Evolutionary conservation across 2,888 invertebrate species (phyloP).

Genomic region (Sussaba pulchella): DNA sequence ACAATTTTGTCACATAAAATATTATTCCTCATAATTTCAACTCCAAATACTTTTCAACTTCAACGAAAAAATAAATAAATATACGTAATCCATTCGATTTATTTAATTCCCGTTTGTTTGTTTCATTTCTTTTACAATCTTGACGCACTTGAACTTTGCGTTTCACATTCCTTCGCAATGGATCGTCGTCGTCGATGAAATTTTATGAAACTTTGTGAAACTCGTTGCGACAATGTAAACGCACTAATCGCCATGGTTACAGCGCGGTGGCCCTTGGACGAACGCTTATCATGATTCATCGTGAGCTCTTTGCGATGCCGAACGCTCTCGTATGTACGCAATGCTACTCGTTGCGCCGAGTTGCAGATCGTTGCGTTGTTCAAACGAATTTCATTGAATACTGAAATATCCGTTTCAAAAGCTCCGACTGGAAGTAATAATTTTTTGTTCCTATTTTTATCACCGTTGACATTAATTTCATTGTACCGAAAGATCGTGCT

Average conservation of each 20-base stretch:
- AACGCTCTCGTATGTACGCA: background rate
- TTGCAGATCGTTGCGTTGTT: background rate
- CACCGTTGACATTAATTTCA: too few relatives aligned
- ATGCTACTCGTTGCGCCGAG: background rate
- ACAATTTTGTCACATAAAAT: background rate
- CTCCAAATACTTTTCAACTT: too few relatives aligned
- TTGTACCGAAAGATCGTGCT: too few relatives aligned
- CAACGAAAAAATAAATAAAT: too few relatives aligned
- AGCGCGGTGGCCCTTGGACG: background rate
- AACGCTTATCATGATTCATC: conserved; percentile 26
- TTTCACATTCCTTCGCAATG: background rate
- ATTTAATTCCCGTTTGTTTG: background rate
- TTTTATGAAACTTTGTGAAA: conserved; percentile 8
- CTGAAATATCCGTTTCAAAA: background rate
- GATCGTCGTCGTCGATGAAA: background rate
- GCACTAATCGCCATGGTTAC: background rate
- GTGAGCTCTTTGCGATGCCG: background rate
- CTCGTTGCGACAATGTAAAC: conserved; percentile 4
- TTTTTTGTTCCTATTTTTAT: too few relatives aligned
- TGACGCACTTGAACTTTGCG: too few relatives aligned
- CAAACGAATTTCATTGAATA: background rate
- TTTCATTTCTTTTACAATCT: background rate
- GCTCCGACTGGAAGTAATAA: background rate
- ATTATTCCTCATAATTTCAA: too few relatives aligned
- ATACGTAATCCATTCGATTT: background rate